Base-by-base conservation (phyloP, 2,113 vertebrate species). In the Cercopithecus mona region DNA sequence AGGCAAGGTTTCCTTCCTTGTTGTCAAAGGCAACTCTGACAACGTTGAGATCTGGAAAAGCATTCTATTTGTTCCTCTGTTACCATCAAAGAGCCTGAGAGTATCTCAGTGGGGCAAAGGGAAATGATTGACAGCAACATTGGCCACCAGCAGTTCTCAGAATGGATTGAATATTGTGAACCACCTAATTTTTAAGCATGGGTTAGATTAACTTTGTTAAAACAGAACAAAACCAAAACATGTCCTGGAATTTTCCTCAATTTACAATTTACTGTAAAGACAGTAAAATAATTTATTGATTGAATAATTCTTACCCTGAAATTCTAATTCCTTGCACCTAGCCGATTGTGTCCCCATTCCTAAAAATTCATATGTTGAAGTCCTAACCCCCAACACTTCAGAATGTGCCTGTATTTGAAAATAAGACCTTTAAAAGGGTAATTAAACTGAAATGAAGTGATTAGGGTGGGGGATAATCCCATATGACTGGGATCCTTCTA, bases 1-100 rank as follows among this genome's bases (percentile, higher is more conserved):
- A 79, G 72, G 48, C 0, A 2, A n/a, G 27, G 48, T 90, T 94
- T 96, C 95, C 81, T 88, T 94, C 76, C 95, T 79, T 43, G 16
- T 93, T 96, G 90, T 61, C 14, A 48, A 27, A 70, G 57, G 68
- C 9, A 1, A 45, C 22, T 82, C 45, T 76, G 85, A 92, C 73
- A 86, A 27, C 59, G 61, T 4, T 40, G 84, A 61, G 30, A 48
- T 88, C 45, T 90, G 30, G 52, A 84, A 61, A 94, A 88, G 30
- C 73, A 23, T 38, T 90, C 32, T 40, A 1, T 30, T 72, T 83
- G 25, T 70, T 78, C 16, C 25, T 72, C 7, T 66, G 5, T 86
- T n/a, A 22, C 35, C 20, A 17, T 59, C 22, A 27, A 45, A 75
- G 20, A 90, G 48, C 32, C 23, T 13, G 55, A 82, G 16, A 43